Evolutionary conservation across 2,113 vertebrate genomes (phyloP).

Genomic region (Ceyx melanurus): DNA sequence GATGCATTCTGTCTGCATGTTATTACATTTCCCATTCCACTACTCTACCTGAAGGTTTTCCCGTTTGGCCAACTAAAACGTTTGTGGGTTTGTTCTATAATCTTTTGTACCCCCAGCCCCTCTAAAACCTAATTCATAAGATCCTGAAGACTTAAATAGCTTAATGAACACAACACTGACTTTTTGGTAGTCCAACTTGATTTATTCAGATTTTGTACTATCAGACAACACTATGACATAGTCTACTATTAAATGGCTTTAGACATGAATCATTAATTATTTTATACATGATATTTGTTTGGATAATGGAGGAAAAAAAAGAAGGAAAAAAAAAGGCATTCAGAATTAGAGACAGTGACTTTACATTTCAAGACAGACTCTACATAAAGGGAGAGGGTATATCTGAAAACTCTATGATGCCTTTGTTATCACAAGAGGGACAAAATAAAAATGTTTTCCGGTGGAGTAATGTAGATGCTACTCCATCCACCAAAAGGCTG

Average conservation of each 20-base stretch:
- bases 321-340: not conserved
- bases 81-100: not conserved
- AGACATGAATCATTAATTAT: not conserved
- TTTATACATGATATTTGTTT: not conserved
- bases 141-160: not conserved
- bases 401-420: not conserved
- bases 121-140: slow-evolving; percentile 35
- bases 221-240: not conserved
- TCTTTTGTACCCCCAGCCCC: not conserved
- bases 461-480: not conserved
- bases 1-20: not conserved
- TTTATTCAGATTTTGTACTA: slow-evolving; percentile 31
- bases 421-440: not conserved
- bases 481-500: not conserved
- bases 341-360: not conserved
- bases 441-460: not conserved
- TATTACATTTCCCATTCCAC: not conserved
- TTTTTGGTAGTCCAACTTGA: not conserved
- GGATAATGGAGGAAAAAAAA: not conserved
- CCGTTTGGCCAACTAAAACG: not conserved
- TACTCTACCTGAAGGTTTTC: not conserved
- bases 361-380: not conserved
- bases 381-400: not conserved
- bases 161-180: not conserved
- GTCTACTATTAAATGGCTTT: not conserved